Evolutionary conservation across 2,888 invertebrate genomes (phyloP), one percentile per base, ranked within the genome.

Genomic region (Rapana venosa): DNA sequence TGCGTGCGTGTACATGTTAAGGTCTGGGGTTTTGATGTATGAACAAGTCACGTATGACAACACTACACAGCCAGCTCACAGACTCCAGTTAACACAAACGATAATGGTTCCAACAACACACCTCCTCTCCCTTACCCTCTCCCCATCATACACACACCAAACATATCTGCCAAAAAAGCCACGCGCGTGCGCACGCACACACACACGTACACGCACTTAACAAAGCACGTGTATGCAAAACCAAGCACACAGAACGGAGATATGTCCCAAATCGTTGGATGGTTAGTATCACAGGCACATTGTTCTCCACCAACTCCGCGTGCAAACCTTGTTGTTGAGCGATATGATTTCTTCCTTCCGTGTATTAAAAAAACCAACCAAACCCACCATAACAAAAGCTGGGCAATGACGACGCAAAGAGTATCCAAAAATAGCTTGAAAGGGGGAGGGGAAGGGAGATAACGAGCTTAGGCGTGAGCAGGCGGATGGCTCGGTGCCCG

Each of bases 201-300:
- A 81, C 36, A 15, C 81, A 35, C 22, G 20, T 20, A 81, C 35
- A 35, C 81, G 35, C 81, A 81, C 81, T 35, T 35, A 81, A 26
- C 30, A n/a, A 2, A 47, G 8, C n/a, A 47, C 4, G 47, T 8
- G 4, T 8, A 47, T 47, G 47, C 84, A 83, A 83, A 83, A 0
- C 47, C 2, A 22, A 47, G 8, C 81, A 30, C 30, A 30, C 58
- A 85, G 26, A 85, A 56, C n/a, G 17, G 58, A 85, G 47, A 85
- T 58, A 58, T 58, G 58, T 58, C 58, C 30, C n/a, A 35, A 85
- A 85, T 58, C 58, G 58, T 30, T 85, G 84, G 84, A 85, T 85
- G 58, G 5, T 58, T 22, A 83, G 36, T 47, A 83, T 85, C 84
- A 85, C 84, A 85, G 84, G 30, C 56, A 36, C 20, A 30, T 11